These are phyloP conservation scores for Columba guinea DNA, from an alignment of 2,797 vertebrate genomes.

Conservation along the genomic window DNA sequence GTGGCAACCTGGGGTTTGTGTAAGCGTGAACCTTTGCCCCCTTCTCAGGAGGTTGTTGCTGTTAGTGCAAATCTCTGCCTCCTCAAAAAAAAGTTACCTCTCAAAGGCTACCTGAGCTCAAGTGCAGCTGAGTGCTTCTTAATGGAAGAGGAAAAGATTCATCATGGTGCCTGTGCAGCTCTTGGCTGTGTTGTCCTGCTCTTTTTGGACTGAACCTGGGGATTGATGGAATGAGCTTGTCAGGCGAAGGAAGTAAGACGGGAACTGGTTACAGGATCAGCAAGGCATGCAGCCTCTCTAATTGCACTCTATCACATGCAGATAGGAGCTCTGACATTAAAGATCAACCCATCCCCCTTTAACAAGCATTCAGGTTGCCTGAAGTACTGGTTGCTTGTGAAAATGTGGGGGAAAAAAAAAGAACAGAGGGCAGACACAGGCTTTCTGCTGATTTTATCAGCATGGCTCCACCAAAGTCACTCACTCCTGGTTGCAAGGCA, in stretches of 20 bases:
- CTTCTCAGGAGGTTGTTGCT: neutral
- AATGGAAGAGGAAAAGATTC: neutral
- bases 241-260: neutral
- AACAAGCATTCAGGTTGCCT: neutral
- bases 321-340: neutral
- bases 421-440: neutral
- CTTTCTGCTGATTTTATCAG: constrained; percentile 29
- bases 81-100: neutral
- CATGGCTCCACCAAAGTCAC: neutral
- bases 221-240: neutral
- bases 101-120: constrained; percentile 1
- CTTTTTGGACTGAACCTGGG: neutral
- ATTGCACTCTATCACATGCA: neutral
- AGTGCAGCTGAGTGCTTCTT: neutral
- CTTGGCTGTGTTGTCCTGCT: neutral
- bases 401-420: neutral
- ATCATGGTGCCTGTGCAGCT: neutral
- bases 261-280: neutral
- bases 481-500: neutral
- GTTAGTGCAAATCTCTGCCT: neutral
- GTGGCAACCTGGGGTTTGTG: neutral
- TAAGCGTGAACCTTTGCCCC: neutral
- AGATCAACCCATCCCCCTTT: neutral
- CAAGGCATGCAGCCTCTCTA: neutral
- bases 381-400: neutral